Evolutionary conservation across 2,888 invertebrate genomes (phyloP), one percentile per base, ranked within the genome.

Genomic region (Luffia ferchaultella): DNA sequence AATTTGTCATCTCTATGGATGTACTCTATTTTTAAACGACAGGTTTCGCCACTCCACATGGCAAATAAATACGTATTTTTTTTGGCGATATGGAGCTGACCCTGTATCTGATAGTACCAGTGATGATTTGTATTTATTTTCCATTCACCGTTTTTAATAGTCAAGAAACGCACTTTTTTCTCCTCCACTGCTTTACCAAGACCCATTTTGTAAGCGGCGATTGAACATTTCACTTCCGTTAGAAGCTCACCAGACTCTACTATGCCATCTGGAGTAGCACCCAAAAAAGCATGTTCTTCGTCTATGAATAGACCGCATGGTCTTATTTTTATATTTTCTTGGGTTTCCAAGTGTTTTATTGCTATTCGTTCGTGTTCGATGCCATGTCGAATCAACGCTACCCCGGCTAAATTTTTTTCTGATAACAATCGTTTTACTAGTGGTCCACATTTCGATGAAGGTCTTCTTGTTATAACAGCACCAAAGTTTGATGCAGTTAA

Each of bases 401-500:
- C 53, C 46, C 51, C 20, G 7, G 3, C 43, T 16, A 42, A 16
- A 42, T 42, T 42, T 1, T 20, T 18, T 44, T 41, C 43, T 46
- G 50, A 54, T 3, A 50, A 12, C 12, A 53, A 42, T n/a, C 43
- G 40, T 48, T 51, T 53, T 12, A 53, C 53, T 7, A 48, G 42
- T 20, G 48, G 50, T 1, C 17, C 18, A 41, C 51, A 50, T 41
- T 15, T 19, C 15, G 3, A 3, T 7, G 5, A 7, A 3, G 3
- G 30, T 30, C 12, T 30, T 12, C 3, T 30, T 30, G 3, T 30
- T 30, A 46, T 20, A 2, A 48, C 41, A 42, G 18, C 50, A 1
- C 54, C 54, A 42, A 56, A 54, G 42, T 56, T 56, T 30, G 53
- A 56, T 20, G 52, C 52, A 15, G 56, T 56, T 16, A 56, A 47